Conservation (phyloP, 2,797 vertebrate genomes). For the Margarornis squamiger region DNA sequence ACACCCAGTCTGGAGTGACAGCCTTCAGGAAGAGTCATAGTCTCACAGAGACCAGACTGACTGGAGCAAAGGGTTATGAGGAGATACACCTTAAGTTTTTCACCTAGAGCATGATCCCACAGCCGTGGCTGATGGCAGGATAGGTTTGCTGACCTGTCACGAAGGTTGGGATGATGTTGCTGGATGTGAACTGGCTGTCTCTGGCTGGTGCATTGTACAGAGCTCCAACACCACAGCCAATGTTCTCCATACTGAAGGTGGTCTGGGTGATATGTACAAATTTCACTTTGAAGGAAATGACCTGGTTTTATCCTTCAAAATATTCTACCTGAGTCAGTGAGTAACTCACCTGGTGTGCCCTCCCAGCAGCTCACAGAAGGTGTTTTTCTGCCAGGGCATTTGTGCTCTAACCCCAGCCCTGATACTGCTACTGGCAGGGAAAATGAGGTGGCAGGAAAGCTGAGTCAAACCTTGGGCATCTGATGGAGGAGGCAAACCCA, state of each 20-base stretch:
- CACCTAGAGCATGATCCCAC: background rate
- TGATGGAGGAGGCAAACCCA: background rate
- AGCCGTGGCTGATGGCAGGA: background rate
- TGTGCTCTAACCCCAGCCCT: background rate
- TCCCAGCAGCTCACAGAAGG: background rate
- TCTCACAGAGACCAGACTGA: background rate
- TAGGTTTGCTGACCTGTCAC: background rate
- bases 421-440: background rate
- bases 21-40: background rate
- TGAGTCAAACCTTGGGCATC: slow-evolving; percentile 11
- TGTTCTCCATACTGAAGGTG: background rate
- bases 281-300: background rate
- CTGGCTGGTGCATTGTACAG: background rate
- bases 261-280: fast-evolving
- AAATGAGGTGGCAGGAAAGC: background rate
- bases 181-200: background rate
- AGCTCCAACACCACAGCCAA: background rate
- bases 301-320: background rate
- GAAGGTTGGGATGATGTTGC: background rate
- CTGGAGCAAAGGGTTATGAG: background rate
- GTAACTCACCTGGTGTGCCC: slow-evolving; percentile 8
- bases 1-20: background rate
- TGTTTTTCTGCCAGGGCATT: background rate
- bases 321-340: background rate
- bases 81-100: background rate